Evolutionary conservation across 2,888 invertebrate species (phyloP), one percentile per base, ranked within the genome.

Genomic region (Galeruca laticollis): DNA sequence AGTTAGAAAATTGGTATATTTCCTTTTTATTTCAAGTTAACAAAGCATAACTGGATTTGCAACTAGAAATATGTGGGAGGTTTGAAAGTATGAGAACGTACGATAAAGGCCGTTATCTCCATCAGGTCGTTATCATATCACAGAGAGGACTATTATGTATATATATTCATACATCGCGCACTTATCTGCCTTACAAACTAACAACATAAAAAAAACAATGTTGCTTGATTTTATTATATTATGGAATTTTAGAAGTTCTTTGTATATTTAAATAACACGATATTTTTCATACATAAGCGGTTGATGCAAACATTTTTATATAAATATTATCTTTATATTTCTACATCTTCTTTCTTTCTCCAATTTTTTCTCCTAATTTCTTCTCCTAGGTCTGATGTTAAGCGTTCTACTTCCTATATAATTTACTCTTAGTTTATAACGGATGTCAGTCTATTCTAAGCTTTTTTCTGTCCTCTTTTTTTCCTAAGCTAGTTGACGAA

Each of bases 21-120:
- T 33, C 11, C n/a, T n/a, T 43, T 43, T 43, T 43, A 13, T n/a
- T n/a, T 43, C n/a, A 13, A 43, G n/a, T 13, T 43, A 43, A 43
- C n/a, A 13, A 43, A 43, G 13, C 64, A 60, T 33, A 35, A 40
- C 60, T 37, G 31, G 60, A 67, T 63, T 67, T 47, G 71, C 71
- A 68, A 67, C 61, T 71, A 57, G 33, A 47, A 51, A 54, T 26
- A 26, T 54, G 60, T 57, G 52, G 59, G 52, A 49, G 71, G 61
- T 60, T 62, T 70, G 70, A 72, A 74, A 71, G 61, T 68, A 65
- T 70, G 61, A 68, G 47, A 62, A 56, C 65, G 70, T 64, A 54
- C 64, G 75, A 75, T 75, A 76, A 74, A 67, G 47, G 64, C 18
- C 15, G 60, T 75, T 75, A 75, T 75, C 74, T 67, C 15, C 56